Percentiles rank a stretch among this genome's conserved stretches.
phyloP scores from a whole-genome alignment of 2,797 vertebrate species.

The Hypotaenidia okinawae region DNA sequence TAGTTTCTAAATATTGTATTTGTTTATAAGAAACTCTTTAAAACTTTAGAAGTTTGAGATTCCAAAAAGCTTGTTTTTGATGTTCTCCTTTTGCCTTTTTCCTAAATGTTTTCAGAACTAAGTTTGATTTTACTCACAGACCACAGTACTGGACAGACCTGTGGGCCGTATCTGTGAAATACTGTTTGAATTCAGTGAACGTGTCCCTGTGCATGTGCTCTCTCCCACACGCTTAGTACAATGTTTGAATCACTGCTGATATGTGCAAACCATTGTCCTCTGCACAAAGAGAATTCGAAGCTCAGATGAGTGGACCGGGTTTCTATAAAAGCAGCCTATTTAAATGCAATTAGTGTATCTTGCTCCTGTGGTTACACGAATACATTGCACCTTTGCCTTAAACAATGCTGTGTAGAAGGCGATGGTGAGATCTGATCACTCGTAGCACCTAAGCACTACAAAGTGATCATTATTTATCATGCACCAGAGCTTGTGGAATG shows the following conservation, averaged over 20 bases:
- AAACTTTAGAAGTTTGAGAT: neutral
- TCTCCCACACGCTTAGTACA: neutral
- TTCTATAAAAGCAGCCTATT: neutral
- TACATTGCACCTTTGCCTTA: neutral
- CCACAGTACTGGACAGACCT: neutral
- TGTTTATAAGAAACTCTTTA: neutral
- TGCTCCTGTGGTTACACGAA: neutral
- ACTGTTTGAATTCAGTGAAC: neutral
- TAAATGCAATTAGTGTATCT: neutral
- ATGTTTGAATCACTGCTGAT: neutral
- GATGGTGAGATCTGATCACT: neutral
- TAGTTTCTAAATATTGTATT: neutral
- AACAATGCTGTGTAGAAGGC: neutral
- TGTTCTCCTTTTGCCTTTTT: neutral
- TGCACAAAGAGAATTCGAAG: neutral
- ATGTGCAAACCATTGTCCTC: neutral
- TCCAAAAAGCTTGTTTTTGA: neutral
- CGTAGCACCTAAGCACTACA: neutral
- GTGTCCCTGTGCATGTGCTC: neutral
- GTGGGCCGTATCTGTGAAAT: neutral
- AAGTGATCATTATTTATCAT: neutral
- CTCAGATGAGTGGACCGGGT: neutral
- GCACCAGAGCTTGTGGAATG: neutral
- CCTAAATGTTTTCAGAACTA: neutral
- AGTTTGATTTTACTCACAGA: neutral